Evolutionary conservation across 1,140 invertebrate species (phyloP).

Genomic region (Oppia nitens): DNA sequence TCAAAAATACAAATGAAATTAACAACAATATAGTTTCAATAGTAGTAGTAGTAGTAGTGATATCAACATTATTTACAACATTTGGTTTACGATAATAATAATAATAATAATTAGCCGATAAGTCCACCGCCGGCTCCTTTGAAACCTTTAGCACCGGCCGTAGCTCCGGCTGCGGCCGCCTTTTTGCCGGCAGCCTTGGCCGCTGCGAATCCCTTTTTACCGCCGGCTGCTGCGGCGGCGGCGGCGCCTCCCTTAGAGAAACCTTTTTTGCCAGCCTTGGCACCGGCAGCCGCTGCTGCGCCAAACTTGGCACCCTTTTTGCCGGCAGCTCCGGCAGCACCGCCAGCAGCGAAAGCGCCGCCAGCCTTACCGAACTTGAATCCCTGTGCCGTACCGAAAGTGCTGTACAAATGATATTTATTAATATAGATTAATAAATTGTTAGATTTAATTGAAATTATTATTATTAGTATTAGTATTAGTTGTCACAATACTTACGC

Average conservation of each 20-base stretch:
- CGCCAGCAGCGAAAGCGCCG: background rate
- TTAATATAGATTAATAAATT: too few relatives aligned
- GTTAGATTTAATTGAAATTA: too few relatives aligned
- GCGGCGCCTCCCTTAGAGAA: background rate
- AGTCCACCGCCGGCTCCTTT: background rate
- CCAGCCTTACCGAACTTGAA: background rate
- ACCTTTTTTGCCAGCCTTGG: background rate
- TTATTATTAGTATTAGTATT: too few relatives aligned
- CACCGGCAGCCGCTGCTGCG: background rate
- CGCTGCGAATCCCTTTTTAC: background rate
- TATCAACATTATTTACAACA: too few relatives aligned
- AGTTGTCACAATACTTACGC: background rate
- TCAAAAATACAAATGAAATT: too few relatives aligned
- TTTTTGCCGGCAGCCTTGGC: background rate
- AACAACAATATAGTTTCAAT: too few relatives aligned
- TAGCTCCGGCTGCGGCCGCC: background rate
- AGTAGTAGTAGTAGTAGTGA: too few relatives aligned
- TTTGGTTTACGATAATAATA: too few relatives aligned
- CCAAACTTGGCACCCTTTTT: background rate
- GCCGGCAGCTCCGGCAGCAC: background rate
- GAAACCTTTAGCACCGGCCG: background rate
- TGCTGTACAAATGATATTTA: too few relatives aligned
- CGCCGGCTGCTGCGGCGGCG: too few relatives aligned
- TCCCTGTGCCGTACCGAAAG: background rate
- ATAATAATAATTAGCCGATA: background rate